A percentile compares a stretch with the other conserved stretches of the same genome.
Conservation (phyloP, 2,888 invertebrate species). For the Pyralis farinalis region DNA sequence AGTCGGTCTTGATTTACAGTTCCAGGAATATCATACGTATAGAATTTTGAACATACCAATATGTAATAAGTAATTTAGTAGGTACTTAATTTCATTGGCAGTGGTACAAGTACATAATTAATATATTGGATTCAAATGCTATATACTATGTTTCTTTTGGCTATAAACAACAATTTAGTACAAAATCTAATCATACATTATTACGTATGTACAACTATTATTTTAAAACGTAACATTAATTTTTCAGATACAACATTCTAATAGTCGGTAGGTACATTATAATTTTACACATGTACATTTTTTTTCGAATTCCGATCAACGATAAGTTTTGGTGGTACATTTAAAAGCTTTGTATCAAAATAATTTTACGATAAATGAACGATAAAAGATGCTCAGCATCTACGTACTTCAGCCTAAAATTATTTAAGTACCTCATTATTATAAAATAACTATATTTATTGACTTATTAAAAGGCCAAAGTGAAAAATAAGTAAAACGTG, state of each 20-base stretch:
- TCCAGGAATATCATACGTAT: too few relatives aligned
- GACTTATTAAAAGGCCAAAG: constrained; percentile 1
- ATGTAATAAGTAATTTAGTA: background rate
- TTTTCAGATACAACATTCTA: constrained; percentile 22
- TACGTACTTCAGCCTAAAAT: background rate
- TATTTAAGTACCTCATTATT: constrained; percentile 7
- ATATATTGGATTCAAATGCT: too few relatives aligned
- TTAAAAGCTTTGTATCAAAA: background rate
- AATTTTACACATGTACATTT: too few relatives aligned
- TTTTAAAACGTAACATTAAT: background rate
- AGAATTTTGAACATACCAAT: background rate
- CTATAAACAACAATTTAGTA: constrained; percentile 31
- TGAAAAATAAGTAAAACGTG: background rate
- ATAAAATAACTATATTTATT: constrained; percentile 1
- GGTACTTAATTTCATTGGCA: constrained; percentile 10
- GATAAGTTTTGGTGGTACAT: background rate
- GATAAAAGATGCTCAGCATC: constrained; percentile 5
- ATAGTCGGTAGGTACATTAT: too few relatives aligned
- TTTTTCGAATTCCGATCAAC: too few relatives aligned
- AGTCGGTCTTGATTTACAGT: too few relatives aligned
- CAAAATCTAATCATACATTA: constrained; percentile 46
- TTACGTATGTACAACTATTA: constrained; percentile 6
- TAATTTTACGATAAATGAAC: too few relatives aligned
- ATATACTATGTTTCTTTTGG: constrained; percentile 3
- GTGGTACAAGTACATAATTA: background rate